Conservation (phyloP, 2,113 vertebrate species). For the Phalacrocorax carbo region DNA sequence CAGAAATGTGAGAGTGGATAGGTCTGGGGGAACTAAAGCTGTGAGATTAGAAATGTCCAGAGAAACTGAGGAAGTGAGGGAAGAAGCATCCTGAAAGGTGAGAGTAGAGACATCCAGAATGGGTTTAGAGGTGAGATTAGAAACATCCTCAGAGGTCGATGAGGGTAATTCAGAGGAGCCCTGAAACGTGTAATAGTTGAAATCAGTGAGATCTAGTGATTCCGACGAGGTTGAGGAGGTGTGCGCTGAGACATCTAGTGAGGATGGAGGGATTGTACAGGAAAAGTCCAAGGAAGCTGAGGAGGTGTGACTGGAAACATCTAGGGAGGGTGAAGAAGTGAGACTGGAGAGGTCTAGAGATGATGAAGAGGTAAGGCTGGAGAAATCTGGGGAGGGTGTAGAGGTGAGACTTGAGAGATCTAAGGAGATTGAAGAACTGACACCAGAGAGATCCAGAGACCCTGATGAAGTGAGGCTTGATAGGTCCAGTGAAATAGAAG, state of each 20-base stretch:
- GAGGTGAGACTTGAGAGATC: conserved; percentile 57
- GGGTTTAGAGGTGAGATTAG: not conserved
- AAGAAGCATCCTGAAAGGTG: conserved; percentile 3
- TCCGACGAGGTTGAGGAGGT: conserved; percentile 42
- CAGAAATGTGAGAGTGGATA: conserved; percentile 20
- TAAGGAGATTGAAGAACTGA: conserved; percentile 50
- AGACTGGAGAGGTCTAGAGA: conserved; percentile 57
- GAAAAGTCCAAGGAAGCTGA: conserved; percentile 18
- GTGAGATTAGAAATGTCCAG: conserved; percentile 22
- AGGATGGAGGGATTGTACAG: not conserved
- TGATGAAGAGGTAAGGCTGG: conserved; percentile 39
- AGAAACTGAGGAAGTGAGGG: not conserved
- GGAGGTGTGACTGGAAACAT: not conserved
- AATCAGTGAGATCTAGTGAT: conserved; percentile 28
- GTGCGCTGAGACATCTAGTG: not conserved
- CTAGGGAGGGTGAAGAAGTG: not conserved
- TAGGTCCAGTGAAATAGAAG: conserved; percentile 55
- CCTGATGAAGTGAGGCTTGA: conserved; percentile 50
- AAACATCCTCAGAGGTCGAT: not conserved
- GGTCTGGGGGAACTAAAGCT: not conserved
- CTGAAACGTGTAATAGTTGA: conserved; percentile 41
- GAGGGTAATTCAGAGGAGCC: conserved; percentile 4
- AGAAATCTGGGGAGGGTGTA: conserved; percentile 12
- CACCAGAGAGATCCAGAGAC: conserved; percentile 4
- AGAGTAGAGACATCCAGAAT: conserved; percentile 10